Conservation (phyloP, 2,797 vertebrate genomes). For the Dendrocincla fuliginosa region DNA sequence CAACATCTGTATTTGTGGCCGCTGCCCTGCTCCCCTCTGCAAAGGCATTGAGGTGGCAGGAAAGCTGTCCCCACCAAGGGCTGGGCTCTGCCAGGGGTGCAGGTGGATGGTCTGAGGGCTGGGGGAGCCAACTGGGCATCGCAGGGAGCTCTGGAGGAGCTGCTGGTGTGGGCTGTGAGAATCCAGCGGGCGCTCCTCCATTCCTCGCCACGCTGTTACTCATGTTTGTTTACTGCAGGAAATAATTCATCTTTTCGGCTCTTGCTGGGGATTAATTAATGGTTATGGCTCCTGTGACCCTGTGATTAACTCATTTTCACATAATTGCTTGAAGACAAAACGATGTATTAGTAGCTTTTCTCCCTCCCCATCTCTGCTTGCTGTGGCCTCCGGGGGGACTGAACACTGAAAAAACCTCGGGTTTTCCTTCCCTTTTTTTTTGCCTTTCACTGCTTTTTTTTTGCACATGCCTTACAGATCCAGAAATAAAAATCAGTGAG, state of each 20-base stretch:
- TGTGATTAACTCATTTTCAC: conserved; percentile 73
- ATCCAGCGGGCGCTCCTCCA: fast-evolving
- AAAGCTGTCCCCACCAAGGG: background rate
- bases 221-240: conserved; percentile 13
- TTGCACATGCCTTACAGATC: fast-evolving
- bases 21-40: background rate
- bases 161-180: background rate
- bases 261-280: conserved; percentile 73
- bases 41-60: background rate
- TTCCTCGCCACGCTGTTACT: background rate
- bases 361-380: background rate
- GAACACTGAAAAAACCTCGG: background rate
- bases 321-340: conserved; percentile 70
- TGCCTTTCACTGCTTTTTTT: background rate
- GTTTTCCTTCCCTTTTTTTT: background rate
- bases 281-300: conserved; percentile 68
- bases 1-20: background rate
- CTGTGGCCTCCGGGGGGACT: background rate
- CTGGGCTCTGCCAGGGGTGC: background rate
- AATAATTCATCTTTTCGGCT: conserved; percentile 22
- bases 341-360: conserved; percentile 33
- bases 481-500: background rate
- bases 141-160: background rate
- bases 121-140: fast-evolving
- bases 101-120: background rate